A percentile compares a stretch with the other conserved stretches of the same genome.
Evolutionary conservation across 2,797 vertebrate genomes (phyloP).

Genomic region (Pygocentrus nattereri): DNA sequence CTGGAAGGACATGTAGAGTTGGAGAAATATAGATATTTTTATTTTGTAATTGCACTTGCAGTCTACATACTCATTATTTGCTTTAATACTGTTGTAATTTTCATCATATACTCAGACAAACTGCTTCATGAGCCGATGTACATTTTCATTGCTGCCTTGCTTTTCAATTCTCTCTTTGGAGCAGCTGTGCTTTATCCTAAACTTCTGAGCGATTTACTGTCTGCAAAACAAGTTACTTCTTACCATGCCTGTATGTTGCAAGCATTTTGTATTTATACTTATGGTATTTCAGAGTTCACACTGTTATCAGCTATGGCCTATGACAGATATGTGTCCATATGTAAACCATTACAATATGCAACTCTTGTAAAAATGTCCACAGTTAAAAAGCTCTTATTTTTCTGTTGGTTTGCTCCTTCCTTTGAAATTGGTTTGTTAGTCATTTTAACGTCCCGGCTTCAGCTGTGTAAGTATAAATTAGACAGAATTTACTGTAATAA

Average conservation of each 20-base stretch:
- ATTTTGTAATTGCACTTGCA: slow-evolving; percentile 19
- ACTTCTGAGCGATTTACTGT: slow-evolving; percentile 46
- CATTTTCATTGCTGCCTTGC: slow-evolving; percentile 47
- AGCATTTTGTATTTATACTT: slow-evolving; percentile 40
- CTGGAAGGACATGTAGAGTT: slow-evolving; percentile 39
- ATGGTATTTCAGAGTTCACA: slow-evolving; percentile 32
- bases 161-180: slow-evolving; percentile 38
- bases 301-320: slow-evolving; percentile 51
- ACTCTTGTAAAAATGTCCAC: slow-evolving; percentile 21
- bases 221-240: slow-evolving; percentile 23
- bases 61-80: slow-evolving; percentile 17
- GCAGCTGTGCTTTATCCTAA: slow-evolving; percentile 45
- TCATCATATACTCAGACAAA: slow-evolving; percentile 19
- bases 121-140: slow-evolving; percentile 45
- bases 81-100: slow-evolving; percentile 31
- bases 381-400: slow-evolving; percentile 46
- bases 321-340: slow-evolving; percentile 51
- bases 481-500: slow-evolving; percentile 47
- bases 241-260: slow-evolving; percentile 31
- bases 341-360: slow-evolving; percentile 46
- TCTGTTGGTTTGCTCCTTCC: slow-evolving; percentile 30
- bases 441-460: slow-evolving; percentile 21
- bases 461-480: slow-evolving; percentile 27
- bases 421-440: slow-evolving; percentile 13
- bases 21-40: slow-evolving; percentile 29